A percentile compares a stretch with the other conserved stretches of the same genome.
Conservation (phyloP, 2,797 vertebrate genomes). For the Anguilla marmorata region DNA sequence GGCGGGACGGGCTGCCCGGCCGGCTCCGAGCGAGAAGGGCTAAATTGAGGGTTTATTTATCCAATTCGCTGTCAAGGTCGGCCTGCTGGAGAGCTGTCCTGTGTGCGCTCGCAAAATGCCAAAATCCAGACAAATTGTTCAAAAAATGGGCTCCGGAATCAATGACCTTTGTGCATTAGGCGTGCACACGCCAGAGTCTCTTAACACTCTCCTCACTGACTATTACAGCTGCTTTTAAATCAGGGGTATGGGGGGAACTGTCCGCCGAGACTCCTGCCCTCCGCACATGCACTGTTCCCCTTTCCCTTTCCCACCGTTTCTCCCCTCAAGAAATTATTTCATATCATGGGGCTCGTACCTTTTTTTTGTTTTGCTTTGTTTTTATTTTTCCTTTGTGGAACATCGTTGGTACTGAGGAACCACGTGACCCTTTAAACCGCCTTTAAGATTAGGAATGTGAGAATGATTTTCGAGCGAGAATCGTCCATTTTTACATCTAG, state of each 20-base stretch:
- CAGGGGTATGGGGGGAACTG: conserved; percentile 65
- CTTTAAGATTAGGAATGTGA: neutral
- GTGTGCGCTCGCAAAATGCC: conserved; percentile 98
- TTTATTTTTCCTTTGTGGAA: conserved; percentile 13
- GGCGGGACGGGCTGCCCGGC: conserved; percentile 80
- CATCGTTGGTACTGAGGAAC: neutral
- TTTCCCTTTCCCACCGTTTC: neutral
- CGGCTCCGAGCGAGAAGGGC: conserved; percentile 79
- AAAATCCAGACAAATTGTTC: conserved; percentile 97
- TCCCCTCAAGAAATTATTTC: conserved; percentile 12
- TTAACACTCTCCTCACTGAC: conserved; percentile 86
- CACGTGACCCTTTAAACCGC: neutral
- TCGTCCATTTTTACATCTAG: neutral
- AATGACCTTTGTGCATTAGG: conserved; percentile 96
- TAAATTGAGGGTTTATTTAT: conserved; percentile 99
- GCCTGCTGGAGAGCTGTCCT: conserved; percentile 96
- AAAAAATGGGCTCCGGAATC: conserved; percentile 83
- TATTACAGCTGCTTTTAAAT: conserved; percentile 89
- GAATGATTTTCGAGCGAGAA: neutral
- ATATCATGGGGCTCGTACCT: neutral
- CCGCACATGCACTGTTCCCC: conserved; percentile 50
- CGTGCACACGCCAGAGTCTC: conserved; percentile 89
- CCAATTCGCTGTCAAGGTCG: conserved; percentile 99
- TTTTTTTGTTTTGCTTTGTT: neutral
- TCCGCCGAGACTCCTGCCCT: conserved; percentile 46